Evolutionary conservation across 2,113 vertebrate genomes (phyloP).

Genomic region (Mungos mungo): DNA sequence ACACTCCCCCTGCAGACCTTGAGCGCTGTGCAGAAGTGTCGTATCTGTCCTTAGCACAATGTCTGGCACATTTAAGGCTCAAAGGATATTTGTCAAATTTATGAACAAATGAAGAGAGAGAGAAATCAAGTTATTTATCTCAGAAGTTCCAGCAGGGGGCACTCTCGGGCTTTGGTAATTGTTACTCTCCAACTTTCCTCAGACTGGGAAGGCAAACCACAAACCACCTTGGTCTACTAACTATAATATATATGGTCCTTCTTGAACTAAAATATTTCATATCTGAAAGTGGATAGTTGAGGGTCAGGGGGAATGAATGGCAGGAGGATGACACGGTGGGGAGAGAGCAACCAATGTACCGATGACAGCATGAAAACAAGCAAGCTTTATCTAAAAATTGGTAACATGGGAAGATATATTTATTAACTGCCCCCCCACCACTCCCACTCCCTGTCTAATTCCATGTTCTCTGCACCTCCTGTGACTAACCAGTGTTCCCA

Average conservation of each 20-base stretch:
- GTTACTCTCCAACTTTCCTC: neutral
- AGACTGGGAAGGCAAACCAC: neutral
- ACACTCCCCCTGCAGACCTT: neutral
- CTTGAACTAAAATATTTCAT: neutral
- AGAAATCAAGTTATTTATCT: neutral
- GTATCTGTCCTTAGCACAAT: neutral
- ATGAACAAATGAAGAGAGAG: neutral
- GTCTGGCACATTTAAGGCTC: neutral
- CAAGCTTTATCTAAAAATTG: neutral
- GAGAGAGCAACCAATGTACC: neutral
- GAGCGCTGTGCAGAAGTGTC: neutral
- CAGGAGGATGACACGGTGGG: neutral
- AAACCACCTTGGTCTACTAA: neutral
- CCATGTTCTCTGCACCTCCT: neutral
- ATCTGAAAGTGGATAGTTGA: neutral
- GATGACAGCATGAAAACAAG: neutral
- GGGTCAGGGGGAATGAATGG: neutral
- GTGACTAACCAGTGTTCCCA: neutral
- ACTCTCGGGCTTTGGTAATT: slow-evolving; percentile 39
- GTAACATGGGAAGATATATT: neutral
- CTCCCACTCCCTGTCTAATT: neutral
- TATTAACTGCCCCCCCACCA: neutral
- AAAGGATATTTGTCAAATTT: neutral
- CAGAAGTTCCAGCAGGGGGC: slow-evolving; percentile 46
- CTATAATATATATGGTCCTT: too few relatives aligned